Evolutionary conservation across 2,797 vertebrate genomes (phyloP).

Genomic region (Adrianichthys oophorus): DNA sequence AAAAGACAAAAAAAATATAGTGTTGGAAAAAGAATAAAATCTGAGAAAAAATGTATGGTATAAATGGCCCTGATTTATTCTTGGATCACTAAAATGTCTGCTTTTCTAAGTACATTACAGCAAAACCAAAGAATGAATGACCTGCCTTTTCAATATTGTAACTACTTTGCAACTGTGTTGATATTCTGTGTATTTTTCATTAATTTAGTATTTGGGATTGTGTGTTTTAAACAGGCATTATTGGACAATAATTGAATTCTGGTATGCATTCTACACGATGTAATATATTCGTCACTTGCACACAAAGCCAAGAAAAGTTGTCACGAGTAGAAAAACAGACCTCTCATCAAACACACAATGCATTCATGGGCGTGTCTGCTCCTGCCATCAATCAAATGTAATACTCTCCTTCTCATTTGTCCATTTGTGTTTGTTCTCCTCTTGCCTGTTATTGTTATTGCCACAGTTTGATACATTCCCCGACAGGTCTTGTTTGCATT

Average conservation of each 20-base stretch:
- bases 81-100: too few relatives aligned
- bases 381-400: conserved; percentile 64
- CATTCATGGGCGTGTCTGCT: conserved; percentile 38
- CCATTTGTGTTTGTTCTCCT: conserved; percentile 76
- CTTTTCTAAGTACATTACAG: too few relatives aligned
- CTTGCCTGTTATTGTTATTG: conserved; percentile 69
- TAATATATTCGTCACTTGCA: conserved; percentile 30
- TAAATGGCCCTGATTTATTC: too few relatives aligned
- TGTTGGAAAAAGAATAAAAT: too few relatives aligned
- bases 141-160: conserved; percentile 55
- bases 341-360: conserved; percentile 37
- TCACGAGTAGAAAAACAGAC: conserved; percentile 45
- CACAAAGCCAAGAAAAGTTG: conserved; percentile 37
- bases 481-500: conserved; percentile 76
- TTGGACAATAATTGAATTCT: conserved; percentile 72
- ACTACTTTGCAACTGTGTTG: conserved; percentile 48
- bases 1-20: too few relatives aligned
- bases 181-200: conserved; percentile 54
- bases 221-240: conserved; percentile 67
- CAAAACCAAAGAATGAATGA: conserved; percentile 50
- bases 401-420: conserved; percentile 68
- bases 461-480: conserved; percentile 74
- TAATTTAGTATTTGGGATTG: conserved; percentile 59
- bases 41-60: too few relatives aligned
- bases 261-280: conserved; percentile 47